These are phyloP conservation scores for Argopecten irradians DNA, from an alignment of 1,140 invertebrate species.

Conservation along the genomic window DNA sequence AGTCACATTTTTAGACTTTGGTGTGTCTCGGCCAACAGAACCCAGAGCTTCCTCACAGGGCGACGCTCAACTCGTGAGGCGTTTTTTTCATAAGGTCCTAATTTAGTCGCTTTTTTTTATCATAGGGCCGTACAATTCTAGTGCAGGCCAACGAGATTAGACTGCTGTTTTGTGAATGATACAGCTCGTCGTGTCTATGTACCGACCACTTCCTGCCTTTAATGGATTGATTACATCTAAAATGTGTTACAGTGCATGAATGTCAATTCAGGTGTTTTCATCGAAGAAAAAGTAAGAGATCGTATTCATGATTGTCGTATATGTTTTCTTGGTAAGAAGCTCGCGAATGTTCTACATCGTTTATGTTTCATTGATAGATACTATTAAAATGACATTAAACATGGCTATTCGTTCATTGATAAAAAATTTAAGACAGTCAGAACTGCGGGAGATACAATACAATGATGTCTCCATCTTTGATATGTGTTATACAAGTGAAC, in stretches of 20 bases:
- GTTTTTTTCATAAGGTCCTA: too few relatives aligned
- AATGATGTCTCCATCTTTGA: too few relatives aligned
- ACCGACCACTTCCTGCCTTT: not conserved
- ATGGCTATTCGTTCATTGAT: not conserved
- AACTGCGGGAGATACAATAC: too few relatives aligned
- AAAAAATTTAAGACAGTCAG: not conserved
- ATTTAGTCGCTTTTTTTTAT: too few relatives aligned
- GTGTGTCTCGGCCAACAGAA: too few relatives aligned
- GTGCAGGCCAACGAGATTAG: too few relatives aligned
- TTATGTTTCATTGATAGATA: not conserved
- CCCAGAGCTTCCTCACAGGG: too few relatives aligned
- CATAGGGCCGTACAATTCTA: too few relatives aligned
- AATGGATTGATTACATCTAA: slow-evolving; percentile 9
- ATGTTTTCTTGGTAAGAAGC: not conserved
- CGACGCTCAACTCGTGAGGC: too few relatives aligned
- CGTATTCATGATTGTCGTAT: not conserved
- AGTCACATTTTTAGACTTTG: too few relatives aligned
- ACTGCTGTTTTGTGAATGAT: not conserved
- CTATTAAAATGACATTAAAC: not conserved
- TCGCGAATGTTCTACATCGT: not conserved
- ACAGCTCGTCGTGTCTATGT: not conserved
- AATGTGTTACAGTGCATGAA: not conserved
- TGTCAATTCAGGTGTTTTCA: not conserved
- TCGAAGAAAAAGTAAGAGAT: not conserved
- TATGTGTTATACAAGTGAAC: too few relatives aligned